Percentiles rank a stretch among this genome's conserved stretches.
Evolutionary conservation across 2,888 invertebrate genomes (phyloP).

Genomic region (Drosophila peninsularis): DNA sequence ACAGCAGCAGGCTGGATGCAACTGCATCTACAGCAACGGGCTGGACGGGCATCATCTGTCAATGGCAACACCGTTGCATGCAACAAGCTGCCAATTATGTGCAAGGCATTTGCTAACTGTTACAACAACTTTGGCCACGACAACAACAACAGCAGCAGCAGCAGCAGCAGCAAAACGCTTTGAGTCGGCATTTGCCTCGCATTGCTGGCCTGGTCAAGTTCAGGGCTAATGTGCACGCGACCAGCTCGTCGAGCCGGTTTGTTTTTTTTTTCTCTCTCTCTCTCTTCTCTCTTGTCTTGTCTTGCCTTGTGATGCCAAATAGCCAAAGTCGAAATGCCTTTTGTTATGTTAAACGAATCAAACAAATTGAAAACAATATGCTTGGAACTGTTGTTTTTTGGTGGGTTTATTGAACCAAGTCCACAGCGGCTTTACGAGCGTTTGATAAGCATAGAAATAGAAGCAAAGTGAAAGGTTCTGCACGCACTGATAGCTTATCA

Average conservation of each 20-base stretch:
- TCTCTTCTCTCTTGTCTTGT: not conserved
- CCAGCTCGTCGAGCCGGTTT: slow-evolving; percentile 68
- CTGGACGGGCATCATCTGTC: slow-evolving; percentile 60
- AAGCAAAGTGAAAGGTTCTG: slow-evolving; percentile 68
- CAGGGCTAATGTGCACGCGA: slow-evolving; percentile 74
- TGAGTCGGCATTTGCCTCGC: slow-evolving; percentile 23
- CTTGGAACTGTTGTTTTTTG: slow-evolving; percentile 13
- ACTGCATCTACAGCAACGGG: slow-evolving; percentile 29
- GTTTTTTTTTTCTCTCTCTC: not conserved
- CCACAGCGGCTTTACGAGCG: slow-evolving; percentile 5
- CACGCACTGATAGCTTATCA: slow-evolving; percentile 53
- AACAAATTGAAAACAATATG: slow-evolving; percentile 8
- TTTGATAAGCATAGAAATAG: slow-evolving; percentile 46
- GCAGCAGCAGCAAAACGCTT: slow-evolving; percentile 4
- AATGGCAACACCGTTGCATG: slow-evolving; percentile 60
- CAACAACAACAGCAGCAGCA: slow-evolving; percentile 13
- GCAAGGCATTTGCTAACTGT: slow-evolving; percentile 74
- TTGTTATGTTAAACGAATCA: slow-evolving; percentile 67
- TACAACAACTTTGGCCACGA: slow-evolving; percentile 62
- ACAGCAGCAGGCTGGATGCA: slow-evolving; percentile 6
- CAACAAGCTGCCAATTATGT: slow-evolving; percentile 76
- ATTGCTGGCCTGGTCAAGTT: slow-evolving; percentile 71
- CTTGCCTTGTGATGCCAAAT: not conserved
- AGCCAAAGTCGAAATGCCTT: slow-evolving; percentile 28
- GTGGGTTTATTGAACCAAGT: slow-evolving; percentile 67